phyloP scores from a whole-genome alignment of 23 tunicate species.

The Clavelina lepadiformis region DNA sequence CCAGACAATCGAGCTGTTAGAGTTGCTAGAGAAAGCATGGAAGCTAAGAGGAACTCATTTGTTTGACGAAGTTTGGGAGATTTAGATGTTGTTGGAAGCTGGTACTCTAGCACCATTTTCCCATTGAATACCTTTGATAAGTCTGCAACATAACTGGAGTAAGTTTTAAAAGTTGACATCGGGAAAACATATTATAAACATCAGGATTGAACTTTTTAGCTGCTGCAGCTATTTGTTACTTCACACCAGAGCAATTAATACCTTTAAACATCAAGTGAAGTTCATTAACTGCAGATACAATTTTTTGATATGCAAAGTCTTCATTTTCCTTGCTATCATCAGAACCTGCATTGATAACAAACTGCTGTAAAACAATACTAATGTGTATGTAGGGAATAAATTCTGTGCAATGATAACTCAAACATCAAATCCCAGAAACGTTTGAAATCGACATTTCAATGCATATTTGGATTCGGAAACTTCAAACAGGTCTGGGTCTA shows the following conservation, averaged over 20 bases:
- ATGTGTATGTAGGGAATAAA: no score
- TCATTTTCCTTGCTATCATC: constrained; percentile 14
- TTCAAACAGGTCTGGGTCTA: no score
- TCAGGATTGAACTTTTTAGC: background rate
- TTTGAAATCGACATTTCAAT: background rate
- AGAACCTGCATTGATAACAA: background rate
- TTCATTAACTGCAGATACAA: constrained; percentile 38
- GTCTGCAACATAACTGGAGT: constrained; percentile 15
- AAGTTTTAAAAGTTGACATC: no score
- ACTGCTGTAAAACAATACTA: no score
- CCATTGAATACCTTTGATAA: constrained; percentile 70
- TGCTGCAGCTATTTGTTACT: background rate
- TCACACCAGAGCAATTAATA: background rate
- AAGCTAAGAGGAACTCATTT: constrained; percentile 70
- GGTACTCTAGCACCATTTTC: constrained; percentile 70
- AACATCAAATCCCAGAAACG: no score
- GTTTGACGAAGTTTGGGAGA: constrained; percentile 42
- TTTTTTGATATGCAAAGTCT: constrained; percentile 25
- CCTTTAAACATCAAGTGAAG: constrained; percentile 56
- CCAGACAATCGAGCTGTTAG: constrained; percentile 49
- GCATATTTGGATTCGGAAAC: background rate
- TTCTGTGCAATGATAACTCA: no score
- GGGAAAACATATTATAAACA: background rate
- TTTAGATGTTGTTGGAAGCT: constrained; percentile 74
- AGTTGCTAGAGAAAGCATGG: constrained; percentile 50